Evolutionary conservation across 2,888 invertebrate genomes (phyloP).

Genomic region (Trachelus troglodyta): DNA sequence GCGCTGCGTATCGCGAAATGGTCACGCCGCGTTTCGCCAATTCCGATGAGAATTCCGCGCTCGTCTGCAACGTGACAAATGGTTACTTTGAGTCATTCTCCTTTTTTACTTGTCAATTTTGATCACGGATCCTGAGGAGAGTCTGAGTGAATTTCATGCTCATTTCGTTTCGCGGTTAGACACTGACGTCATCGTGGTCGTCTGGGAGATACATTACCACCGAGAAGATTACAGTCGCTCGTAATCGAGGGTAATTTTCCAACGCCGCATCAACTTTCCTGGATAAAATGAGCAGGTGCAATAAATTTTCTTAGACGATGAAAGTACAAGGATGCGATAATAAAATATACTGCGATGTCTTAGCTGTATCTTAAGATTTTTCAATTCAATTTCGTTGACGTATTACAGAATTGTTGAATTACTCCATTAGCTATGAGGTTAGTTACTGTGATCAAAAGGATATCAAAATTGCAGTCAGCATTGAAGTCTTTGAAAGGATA

Average conservation of each 20-base stretch:
- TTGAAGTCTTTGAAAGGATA: background rate
- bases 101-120: background rate
- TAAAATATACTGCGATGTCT: background rate
- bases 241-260: background rate
- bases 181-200: background rate
- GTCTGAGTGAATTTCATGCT: background rate
- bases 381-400: no score
- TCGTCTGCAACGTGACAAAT: constrained; percentile 69
- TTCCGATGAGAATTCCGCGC: constrained; percentile 73
- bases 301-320: background rate
- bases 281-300: background rate
- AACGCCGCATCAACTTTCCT: background rate
- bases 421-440: background rate
- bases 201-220: background rate
- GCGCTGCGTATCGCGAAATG: constrained; percentile 78
- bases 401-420: background rate
- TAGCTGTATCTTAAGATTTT: background rate
- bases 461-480: background rate
- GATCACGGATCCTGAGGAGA: background rate
- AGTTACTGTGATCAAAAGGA: background rate
- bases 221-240: background rate
- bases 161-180: background rate
- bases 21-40: constrained; percentile 70
- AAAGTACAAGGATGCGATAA: background rate
- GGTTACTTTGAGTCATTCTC: background rate